phyloP scores from a whole-genome alignment of 2,113 vertebrate species.

The Miniopterus natalensis region DNA sequence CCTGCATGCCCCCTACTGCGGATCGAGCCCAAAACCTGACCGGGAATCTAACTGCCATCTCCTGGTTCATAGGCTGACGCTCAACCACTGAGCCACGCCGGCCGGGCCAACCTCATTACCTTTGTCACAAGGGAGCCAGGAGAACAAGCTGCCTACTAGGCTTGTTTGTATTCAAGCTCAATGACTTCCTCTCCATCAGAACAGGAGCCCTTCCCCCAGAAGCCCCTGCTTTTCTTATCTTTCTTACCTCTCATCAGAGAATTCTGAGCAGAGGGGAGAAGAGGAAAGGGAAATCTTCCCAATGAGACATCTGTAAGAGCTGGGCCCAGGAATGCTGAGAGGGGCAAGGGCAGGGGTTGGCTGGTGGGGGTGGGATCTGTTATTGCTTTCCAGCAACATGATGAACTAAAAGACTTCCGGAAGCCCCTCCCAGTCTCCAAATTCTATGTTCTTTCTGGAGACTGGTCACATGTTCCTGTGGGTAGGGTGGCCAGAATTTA shows the following conservation, averaged over 20 bases:
- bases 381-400: not conserved
- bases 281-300: not conserved
- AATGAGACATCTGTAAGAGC: not conserved
- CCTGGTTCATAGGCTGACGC: too few species aligned
- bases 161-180: not conserved
- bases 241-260: not conserved
- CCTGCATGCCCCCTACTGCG: too few species aligned
- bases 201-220: not conserved
- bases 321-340: not conserved
- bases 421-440: not conserved
- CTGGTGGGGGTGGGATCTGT: not conserved
- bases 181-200: not conserved
- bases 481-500: not conserved
- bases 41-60: too few species aligned
- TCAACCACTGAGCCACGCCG: too few species aligned
- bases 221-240: not conserved
- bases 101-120: not conserved
- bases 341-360: not conserved
- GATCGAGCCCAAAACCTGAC: too few species aligned
- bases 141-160: not conserved
- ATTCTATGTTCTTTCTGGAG: not conserved
- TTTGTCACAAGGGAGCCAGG: not conserved
- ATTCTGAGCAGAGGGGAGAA: not conserved
- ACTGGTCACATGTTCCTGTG: not conserved
- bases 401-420: not conserved